These are phyloP conservation scores for Tetrapedia diversipes DNA, from an alignment of 2,888 invertebrate species.

Conservation along the genomic window DNA sequence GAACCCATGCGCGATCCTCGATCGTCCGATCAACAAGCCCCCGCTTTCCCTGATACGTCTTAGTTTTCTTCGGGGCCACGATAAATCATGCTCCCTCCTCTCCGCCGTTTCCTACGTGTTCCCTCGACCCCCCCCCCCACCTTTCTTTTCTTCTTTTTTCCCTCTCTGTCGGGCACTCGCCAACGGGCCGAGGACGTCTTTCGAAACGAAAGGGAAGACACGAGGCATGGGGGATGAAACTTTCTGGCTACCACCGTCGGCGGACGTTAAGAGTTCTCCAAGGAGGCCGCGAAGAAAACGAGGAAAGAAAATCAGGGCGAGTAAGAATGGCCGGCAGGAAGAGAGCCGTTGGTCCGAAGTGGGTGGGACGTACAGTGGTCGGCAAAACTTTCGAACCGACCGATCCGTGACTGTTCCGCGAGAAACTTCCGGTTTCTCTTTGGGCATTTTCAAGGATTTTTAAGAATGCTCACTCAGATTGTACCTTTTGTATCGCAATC, in stretches of 20 bases:
- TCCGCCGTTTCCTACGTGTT: not conserved
- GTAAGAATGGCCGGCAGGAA: not conserved
- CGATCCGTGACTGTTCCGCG: too few species aligned
- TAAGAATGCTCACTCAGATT: too few species aligned
- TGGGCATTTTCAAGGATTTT: too few species aligned
- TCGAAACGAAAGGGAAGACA: constrained; percentile 25
- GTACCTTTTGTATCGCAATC: too few species aligned
- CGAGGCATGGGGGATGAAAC: constrained; percentile 35
- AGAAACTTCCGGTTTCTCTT: too few species aligned
- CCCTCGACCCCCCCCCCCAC: too few species aligned
- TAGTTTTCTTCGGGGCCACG: constrained; percentile 29
- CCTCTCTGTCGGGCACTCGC: too few species aligned
- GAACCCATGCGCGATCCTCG: not conserved
- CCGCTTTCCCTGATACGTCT: constrained; percentile 28
- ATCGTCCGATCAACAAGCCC: constrained; percentile 31
- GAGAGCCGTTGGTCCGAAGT: too few species aligned
- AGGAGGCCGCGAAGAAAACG: constrained; percentile 42
- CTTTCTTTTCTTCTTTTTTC: too few species aligned
- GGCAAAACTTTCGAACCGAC: too few species aligned
- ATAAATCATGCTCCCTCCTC: constrained; percentile 62
- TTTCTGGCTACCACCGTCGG: constrained; percentile 51
- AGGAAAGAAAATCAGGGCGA: constrained; percentile 9
- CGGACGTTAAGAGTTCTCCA: constrained; percentile 60
- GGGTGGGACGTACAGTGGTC: too few species aligned
- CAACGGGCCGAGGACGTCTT: too few species aligned